Evolutionary conservation across 2,113 vertebrate species (phyloP), one percentile per base, ranked within the genome.

Genomic region (Syngnathus scovelli): DNA sequence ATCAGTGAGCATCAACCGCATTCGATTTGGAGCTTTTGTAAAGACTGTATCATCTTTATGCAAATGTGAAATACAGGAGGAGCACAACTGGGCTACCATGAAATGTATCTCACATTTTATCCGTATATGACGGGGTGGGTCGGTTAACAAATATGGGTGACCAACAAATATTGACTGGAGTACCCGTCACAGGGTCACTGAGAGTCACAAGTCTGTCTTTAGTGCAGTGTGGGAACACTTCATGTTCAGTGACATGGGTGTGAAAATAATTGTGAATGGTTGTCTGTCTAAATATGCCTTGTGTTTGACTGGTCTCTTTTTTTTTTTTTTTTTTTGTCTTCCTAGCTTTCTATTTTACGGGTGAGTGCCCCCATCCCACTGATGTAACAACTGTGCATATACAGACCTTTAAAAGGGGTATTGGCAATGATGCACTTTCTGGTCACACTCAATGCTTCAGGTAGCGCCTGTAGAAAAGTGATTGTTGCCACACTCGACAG

Each of bases 401-500:
- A 27, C 49, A 51, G 49, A 51, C 2, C 18, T 51, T 51, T 51
- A 8, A 51, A n/a, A 19, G 48, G 19, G n/a, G 48, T 8, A 7
- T 19, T 7, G 2, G 48, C 48, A 51, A 51, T 49, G 46, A 49
- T 9, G 5, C 15, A 15, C 27, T 3, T 41, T n/a, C 19, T 51
- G 7, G 48, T 51, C 1, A 59, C 67, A 59, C 21, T n/a, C 11
- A n/a, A 59, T 33, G 36, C 63, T 79, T 75, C 64, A 48, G n/a
- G 37, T 16, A 27, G 38, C 52, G 56, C 46, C 64, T 75, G 48
- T 51, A 7, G 8, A 8, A 19, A 58, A 70, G 8, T 46, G 48
- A 64, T 61, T 55, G 66, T 82, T 82, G 64, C 58, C 54, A 41
- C 48, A 21, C 43, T 71, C 56, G 1, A 6, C 43, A 73, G 62